Conservation (phyloP, 1,140 invertebrate species). For the Geopemphigus sp. region DNA sequence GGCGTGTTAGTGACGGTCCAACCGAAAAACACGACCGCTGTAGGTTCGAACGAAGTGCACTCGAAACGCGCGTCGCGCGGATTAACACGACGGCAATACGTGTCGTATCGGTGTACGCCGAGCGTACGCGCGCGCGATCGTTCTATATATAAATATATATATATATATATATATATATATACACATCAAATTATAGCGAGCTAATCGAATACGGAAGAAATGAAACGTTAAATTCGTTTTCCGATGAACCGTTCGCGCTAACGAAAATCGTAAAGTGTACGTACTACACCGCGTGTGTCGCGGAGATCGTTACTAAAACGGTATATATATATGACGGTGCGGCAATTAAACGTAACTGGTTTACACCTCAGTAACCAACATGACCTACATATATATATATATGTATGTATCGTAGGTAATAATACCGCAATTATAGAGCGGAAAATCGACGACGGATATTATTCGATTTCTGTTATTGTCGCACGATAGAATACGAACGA, state of each 20-base stretch:
- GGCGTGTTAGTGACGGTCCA: too few species aligned
- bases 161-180: too few species aligned
- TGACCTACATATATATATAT: neutral
- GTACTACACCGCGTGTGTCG: neutral
- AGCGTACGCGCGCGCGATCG: too few species aligned
- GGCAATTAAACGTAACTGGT: conserved; percentile 34
- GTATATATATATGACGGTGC: neutral
- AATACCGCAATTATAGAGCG: neutral
- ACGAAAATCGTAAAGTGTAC: neutral
- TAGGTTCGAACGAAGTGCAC: too few species aligned
- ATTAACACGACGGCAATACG: too few species aligned
- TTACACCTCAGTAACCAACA: conserved; percentile 20
- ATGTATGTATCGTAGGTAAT: neutral
- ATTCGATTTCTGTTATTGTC: neutral
- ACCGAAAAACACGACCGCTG: too few species aligned
- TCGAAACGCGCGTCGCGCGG: too few species aligned
- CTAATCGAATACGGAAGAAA: neutral
- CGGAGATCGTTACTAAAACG: neutral
- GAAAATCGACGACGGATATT: neutral
- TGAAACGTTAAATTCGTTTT: conserved; percentile 6
- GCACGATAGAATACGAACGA: too few species aligned
- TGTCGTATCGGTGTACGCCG: too few species aligned
- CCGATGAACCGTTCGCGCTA: neutral
- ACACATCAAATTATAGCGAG: too few species aligned
- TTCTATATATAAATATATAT: too few species aligned